These are phyloP conservation scores for Pseudolycoriella hygida DNA, from an alignment of 2,888 invertebrate species.

Conservation along the genomic window DNA sequence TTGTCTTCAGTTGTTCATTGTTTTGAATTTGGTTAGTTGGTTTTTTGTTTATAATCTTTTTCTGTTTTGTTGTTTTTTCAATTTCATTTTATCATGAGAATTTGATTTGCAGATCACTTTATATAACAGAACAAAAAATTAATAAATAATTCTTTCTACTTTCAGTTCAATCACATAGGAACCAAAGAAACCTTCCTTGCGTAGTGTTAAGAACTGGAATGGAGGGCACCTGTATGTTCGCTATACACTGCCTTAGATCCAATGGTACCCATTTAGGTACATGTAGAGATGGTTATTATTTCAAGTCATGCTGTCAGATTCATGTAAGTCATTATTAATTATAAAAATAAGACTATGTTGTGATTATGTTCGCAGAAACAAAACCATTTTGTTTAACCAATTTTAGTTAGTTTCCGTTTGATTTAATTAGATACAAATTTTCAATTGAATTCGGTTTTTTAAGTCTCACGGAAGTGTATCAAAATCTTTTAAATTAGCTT, in stretches of 20 bases:
- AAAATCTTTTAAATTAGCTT: too few relatives aligned
- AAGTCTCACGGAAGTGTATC: too few relatives aligned
- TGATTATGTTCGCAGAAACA: too few relatives aligned
- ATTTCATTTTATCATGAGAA: too few relatives aligned
- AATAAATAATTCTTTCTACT: conserved; percentile 23
- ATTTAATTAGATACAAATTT: neutral
- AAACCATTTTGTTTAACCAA: too few relatives aligned
- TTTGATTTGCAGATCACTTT: too few relatives aligned
- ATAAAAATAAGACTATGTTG: neutral
- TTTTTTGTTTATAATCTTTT: neutral
- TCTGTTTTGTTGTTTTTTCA: too few relatives aligned
- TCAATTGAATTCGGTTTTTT: neutral
- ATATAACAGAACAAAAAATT: too few relatives aligned
- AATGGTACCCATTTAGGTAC: conserved; percentile 85
- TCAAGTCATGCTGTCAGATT: conserved; percentile 80
- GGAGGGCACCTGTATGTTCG: conserved; percentile 84
- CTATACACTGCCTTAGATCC: conserved; percentile 76
- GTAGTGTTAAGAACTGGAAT: conserved; percentile 62
- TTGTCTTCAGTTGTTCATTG: too few relatives aligned
- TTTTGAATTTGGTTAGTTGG: too few relatives aligned
- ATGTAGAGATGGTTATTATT: conserved; percentile 85
- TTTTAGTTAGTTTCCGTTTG: neutral
- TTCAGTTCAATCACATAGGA: conserved; percentile 62
- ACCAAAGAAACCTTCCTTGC: conserved; percentile 78
- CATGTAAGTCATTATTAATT: conserved; percentile 23